phyloP scores from a whole-genome alignment of 2,113 vertebrate species.

The Mormyrus lacerda region DNA sequence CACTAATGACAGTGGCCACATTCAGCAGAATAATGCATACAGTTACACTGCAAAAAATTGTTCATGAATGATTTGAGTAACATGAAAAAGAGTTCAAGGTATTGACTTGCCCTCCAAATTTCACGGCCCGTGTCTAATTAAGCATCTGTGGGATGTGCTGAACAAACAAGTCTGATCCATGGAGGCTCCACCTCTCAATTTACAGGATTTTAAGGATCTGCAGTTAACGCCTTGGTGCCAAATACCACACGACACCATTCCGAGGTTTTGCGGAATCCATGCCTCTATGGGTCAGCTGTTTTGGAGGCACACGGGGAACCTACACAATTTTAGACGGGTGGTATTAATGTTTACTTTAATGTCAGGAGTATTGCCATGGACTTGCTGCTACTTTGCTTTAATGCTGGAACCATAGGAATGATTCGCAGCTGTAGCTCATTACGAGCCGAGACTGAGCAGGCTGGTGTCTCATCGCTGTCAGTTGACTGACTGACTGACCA shows the following conservation, averaged over 20 bases:
- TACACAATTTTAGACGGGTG: no score
- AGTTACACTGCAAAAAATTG: background rate
- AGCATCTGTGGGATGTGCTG: background rate
- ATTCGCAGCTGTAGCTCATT: background rate
- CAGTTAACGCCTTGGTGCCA: background rate
- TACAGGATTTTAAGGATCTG: background rate
- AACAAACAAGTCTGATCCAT: background rate
- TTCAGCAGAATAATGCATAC: background rate
- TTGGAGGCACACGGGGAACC: no score
- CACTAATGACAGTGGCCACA: background rate
- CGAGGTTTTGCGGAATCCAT: background rate
- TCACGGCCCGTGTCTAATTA: background rate
- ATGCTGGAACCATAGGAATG: background rate
- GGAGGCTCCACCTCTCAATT: background rate
- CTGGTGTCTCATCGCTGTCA: background rate
- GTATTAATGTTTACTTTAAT: background rate
- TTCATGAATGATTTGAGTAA: background rate
- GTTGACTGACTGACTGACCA: background rate
- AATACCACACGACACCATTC: background rate
- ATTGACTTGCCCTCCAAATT: background rate
- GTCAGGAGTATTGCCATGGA: background rate
- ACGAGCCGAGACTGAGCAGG: background rate
- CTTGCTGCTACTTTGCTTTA: background rate
- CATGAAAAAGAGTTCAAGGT: background rate
- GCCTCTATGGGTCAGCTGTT: background rate